These are phyloP conservation scores for Calosoma granatense DNA, from an alignment of 1,140 invertebrate species.

Conservation along the genomic window DNA sequence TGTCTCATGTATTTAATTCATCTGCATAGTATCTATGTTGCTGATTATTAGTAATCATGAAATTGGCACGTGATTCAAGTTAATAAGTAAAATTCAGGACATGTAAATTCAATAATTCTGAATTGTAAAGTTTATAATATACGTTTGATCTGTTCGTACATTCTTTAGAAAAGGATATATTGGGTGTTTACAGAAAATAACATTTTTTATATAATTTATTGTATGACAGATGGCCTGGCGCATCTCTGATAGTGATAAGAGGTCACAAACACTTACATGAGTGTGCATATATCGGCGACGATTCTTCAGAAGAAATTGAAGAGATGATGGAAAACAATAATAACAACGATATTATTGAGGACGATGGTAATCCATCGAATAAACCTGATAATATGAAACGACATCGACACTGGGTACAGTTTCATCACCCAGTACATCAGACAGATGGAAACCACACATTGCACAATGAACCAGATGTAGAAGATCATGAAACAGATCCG, in stretches of 20 bases:
- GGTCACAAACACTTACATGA: conserved; percentile 66
- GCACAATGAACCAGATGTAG: conserved; percentile 19
- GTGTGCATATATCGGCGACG: conserved; percentile 70
- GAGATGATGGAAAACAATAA: conserved; percentile 42
- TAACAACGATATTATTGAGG: conserved; percentile 2
- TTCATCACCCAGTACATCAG: conserved; percentile 29
- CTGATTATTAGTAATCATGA: conserved; percentile 3
- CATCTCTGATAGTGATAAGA: conserved; percentile 61
- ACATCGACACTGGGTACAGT: conserved; percentile 33
- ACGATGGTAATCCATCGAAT: conserved; percentile 30
- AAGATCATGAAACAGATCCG: conserved; percentile 33
- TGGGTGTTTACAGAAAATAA: too few relatives aligned
- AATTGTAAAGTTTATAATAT: too few relatives aligned
- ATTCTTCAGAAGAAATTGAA: conserved; percentile 61
- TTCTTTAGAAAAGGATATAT: too few relatives aligned
- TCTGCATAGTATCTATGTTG: too few relatives aligned
- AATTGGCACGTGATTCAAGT: not conserved
- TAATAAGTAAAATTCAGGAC: not conserved
- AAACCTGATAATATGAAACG: conserved; percentile 38
- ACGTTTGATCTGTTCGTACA: too few relatives aligned
- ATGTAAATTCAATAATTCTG: too few relatives aligned
- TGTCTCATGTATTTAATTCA: too few relatives aligned
- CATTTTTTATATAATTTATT: too few relatives aligned
- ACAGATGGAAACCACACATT: conserved; percentile 21
- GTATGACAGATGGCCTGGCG: conserved; percentile 61